Conservation (phyloP, 2,888 invertebrate species). For the Girardia tigrina region DNA sequence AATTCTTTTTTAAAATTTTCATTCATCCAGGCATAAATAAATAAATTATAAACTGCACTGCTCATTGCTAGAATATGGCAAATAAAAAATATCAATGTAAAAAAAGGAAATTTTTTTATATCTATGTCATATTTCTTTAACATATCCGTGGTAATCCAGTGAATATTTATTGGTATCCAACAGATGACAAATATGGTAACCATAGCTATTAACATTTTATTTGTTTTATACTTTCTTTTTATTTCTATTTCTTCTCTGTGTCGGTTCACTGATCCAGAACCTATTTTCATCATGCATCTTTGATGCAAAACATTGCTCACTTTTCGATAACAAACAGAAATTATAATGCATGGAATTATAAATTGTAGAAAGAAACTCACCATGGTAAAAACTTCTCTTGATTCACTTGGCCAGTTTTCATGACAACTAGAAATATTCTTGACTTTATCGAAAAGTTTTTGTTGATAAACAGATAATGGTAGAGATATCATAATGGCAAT, state of each 20-base stretch:
- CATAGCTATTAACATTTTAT: slow-evolving; percentile 93
- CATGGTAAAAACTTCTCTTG: slow-evolving; percentile 64
- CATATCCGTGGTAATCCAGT: slow-evolving; percentile 60
- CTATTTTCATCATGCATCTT: slow-evolving; percentile 63
- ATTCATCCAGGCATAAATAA: slow-evolving; percentile 85
- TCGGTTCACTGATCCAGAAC: slow-evolving; percentile 19
- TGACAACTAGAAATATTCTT: slow-evolving; percentile 49
- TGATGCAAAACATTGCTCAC: slow-evolving; percentile 75
- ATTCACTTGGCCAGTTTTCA: slow-evolving; percentile 68
- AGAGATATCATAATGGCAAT: slow-evolving; percentile 71
- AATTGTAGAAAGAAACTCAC: slow-evolving; percentile 75
- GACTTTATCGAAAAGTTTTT: slow-evolving; percentile 39
- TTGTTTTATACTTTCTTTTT: slow-evolving; percentile 73
- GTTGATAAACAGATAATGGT: slow-evolving; percentile 69
- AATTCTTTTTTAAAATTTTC: slow-evolving; percentile 82
- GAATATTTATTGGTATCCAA: slow-evolving; percentile 65
- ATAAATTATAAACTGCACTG: slow-evolving; percentile 81
- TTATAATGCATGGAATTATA: slow-evolving; percentile 77
- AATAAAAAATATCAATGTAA: slow-evolving; percentile 71
- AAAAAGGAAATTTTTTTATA: slow-evolving; percentile 61
- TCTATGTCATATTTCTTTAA: slow-evolving; percentile 42
- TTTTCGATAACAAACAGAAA: slow-evolving; percentile 79
- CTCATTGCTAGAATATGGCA: slow-evolving; percentile 80
- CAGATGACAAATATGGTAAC: slow-evolving; percentile 81
- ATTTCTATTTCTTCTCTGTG: slow-evolving; percentile 67